These are phyloP conservation scores for Apamea anceps DNA, from an alignment of 2,888 invertebrate species.

Conservation along the genomic window DNA sequence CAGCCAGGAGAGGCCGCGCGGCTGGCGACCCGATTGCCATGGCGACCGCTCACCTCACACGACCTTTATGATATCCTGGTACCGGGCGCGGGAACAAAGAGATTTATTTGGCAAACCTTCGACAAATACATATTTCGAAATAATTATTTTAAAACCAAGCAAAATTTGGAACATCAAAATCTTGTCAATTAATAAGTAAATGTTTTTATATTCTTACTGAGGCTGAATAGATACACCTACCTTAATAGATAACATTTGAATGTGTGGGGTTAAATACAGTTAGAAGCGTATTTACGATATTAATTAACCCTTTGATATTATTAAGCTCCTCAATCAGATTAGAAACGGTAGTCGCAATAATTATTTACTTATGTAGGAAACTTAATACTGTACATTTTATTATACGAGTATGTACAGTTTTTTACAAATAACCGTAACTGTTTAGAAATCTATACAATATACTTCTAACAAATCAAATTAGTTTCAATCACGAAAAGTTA, in stretches of 20 bases:
- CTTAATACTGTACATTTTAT: not conserved
- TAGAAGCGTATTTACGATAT: not conserved
- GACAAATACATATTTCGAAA: not conserved
- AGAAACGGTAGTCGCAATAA: not conserved
- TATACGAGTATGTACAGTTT: not conserved
- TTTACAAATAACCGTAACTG: not conserved
- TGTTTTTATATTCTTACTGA: not conserved
- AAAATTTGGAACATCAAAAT: not conserved
- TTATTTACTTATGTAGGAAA: not conserved
- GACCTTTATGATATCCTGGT: conserved; percentile 56
- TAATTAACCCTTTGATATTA: not conserved
- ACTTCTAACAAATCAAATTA: conserved; percentile 24
- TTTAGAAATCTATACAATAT: not conserved
- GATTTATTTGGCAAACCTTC: conserved; percentile 4
- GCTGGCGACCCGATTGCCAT: conserved; percentile 70
- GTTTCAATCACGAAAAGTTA: conserved; percentile 25
- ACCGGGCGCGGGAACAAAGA: conserved; percentile 39
- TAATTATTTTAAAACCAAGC: not conserved
- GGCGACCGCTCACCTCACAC: conserved; percentile 65
- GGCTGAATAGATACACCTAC: not conserved
- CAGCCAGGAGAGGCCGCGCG: conserved; percentile 58
- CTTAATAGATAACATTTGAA: not conserved
- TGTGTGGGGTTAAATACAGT: not conserved
- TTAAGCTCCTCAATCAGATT: not conserved
- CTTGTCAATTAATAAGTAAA: not conserved